Percentiles rank a stretch among this genome's conserved stretches.
These are phyloP conservation scores for Drosophila formosana DNA, from an alignment of 2,888 invertebrate genomes.

Conservation along the genomic window DNA sequence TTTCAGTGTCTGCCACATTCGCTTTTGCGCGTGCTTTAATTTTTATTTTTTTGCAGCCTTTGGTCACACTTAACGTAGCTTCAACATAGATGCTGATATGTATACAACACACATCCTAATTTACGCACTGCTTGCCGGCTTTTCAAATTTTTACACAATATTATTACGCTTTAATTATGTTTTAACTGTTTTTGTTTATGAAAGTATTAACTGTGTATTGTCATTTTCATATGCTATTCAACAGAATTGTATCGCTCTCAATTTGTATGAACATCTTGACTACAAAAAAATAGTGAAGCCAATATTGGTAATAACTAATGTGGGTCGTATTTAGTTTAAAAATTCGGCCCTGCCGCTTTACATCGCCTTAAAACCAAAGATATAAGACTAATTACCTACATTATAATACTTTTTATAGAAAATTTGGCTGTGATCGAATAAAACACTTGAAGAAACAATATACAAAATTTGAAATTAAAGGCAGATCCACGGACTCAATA, in stretches of 20 bases:
- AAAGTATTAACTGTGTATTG: constrained; percentile 57
- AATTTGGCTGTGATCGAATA: no score
- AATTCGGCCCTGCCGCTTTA: no score
- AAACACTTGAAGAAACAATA: no score
- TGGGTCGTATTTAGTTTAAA: no score
- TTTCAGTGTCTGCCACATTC: constrained; percentile 51
- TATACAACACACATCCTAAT: constrained; percentile 48
- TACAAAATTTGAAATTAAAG: no score
- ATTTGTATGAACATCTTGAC: not conserved
- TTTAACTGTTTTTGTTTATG: constrained; percentile 33
- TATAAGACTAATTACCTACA: no score
- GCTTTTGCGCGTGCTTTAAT: constrained; percentile 42
- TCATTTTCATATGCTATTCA: constrained; percentile 57
- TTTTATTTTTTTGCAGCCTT: constrained; percentile 42
- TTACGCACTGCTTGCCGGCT: constrained; percentile 32
- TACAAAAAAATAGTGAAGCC: no score
- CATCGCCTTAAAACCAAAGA: no score
- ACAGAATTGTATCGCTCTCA: constrained; percentile 30
- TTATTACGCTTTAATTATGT: constrained; percentile 18
- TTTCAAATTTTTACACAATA: not conserved
- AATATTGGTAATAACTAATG: no score
- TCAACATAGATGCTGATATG: constrained; percentile 41
- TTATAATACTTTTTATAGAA: no score
- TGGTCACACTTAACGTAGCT: constrained; percentile 38
- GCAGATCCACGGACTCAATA: no score